Conservation (phyloP, 2,888 invertebrate species). For the Meliscaeva auricollis region DNA sequence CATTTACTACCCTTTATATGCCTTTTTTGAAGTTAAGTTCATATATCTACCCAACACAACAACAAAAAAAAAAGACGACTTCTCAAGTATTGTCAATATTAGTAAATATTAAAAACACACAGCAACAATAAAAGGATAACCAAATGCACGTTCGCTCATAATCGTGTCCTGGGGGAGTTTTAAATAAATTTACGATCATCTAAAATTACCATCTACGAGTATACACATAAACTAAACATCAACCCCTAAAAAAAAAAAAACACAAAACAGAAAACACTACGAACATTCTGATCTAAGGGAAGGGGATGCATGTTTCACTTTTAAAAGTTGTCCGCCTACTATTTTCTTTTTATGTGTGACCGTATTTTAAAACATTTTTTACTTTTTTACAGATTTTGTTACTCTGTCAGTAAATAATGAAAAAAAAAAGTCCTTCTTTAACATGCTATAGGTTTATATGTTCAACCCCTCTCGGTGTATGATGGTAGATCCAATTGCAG, state of each 20-base stretch:
- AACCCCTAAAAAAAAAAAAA: constrained; percentile 42
- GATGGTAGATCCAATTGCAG: constrained; percentile 60
- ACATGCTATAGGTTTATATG: not conserved
- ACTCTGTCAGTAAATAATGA: constrained; percentile 74
- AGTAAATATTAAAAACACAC: constrained; percentile 82
- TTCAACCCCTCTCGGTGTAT: constrained; percentile 41
- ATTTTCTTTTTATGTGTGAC: constrained; percentile 22
- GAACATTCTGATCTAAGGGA: constrained; percentile 26
- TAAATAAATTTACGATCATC: constrained; percentile 62
- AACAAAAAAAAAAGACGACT: constrained; percentile 13
- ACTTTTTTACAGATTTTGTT: constrained; percentile 82
- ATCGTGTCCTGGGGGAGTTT: constrained; percentile 66
- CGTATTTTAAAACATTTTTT: constrained; percentile 57
- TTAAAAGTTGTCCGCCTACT: constrained; percentile 60
- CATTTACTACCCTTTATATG: constrained; percentile 10
- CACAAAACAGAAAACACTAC: constrained; percentile 3
- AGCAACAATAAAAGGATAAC: constrained; percentile 64
- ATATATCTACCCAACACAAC: no score
- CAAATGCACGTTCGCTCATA: constrained; percentile 52
- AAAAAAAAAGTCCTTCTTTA: no score
- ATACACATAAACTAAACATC: not conserved
- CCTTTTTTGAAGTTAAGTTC: not conserved
- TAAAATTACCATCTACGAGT: constrained; percentile 44
- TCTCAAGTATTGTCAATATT: constrained; percentile 82
- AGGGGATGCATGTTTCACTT: constrained; percentile 59